phyloP scores from a whole-genome alignment of 2,113 vertebrate genomes.

The Myocastor coypus region DNA sequence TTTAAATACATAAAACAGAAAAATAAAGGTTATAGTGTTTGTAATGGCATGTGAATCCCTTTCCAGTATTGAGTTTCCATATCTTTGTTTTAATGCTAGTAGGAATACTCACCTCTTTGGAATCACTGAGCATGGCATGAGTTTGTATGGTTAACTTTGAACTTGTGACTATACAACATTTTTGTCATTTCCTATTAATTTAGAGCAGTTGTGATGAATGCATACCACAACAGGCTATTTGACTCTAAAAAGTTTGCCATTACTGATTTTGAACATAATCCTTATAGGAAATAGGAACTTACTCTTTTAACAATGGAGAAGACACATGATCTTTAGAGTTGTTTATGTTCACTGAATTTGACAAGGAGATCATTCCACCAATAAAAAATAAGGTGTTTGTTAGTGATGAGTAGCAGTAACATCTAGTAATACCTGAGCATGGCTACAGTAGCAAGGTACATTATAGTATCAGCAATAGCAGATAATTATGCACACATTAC shows the following conservation, averaged over 20 bases:
- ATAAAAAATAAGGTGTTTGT: neutral
- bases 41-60: neutral
- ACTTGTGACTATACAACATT: neutral
- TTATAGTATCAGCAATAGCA: neutral
- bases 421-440: neutral
- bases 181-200: neutral
- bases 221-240: neutral
- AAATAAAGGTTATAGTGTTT: neutral
- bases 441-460: neutral
- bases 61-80: rapidly evolving
- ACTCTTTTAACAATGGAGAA: neutral
- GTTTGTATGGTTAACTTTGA: neutral
- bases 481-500: neutral
- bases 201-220: neutral
- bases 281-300: neutral
- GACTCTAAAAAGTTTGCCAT: neutral
- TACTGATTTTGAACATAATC: slow-evolving; percentile 4
- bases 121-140: neutral
- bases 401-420: neutral
- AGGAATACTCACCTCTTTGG: neutral
- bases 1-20: neutral
- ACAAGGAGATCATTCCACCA: neutral
- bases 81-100: neutral
- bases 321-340: neutral
- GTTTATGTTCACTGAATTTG: neutral